Percentiles rank a stretch among this genome's conserved stretches.
These are phyloP conservation scores for Heterodera schachtii DNA, from an alignment of 1,140 invertebrate species.

Conservation along the genomic window DNA sequence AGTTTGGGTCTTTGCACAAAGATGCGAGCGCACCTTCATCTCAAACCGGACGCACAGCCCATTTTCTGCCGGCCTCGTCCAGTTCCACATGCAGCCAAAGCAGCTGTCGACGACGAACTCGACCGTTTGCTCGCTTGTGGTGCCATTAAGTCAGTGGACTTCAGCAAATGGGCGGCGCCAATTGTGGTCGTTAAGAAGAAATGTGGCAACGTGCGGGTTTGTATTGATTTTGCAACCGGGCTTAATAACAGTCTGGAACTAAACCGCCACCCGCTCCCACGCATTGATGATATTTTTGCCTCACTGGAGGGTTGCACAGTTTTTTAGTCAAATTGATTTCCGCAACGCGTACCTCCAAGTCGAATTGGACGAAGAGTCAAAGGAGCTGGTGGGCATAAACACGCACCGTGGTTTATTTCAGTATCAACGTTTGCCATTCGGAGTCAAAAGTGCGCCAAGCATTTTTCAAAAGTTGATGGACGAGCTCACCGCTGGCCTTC, in stretches of 20 bases:
- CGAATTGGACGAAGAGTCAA: conserved; percentile 37
- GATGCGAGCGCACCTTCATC: conserved; percentile 39
- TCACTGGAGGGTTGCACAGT: conserved; percentile 4
- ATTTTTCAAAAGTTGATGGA: conserved; percentile 50
- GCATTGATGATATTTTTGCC: conserved; percentile 40
- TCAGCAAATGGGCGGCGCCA: conserved; percentile 66
- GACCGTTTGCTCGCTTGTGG: conserved; percentile 45
- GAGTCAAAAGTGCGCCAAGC: conserved; percentile 38
- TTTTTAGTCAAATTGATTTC: conserved; percentile 47
- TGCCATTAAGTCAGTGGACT: conserved; percentile 55
- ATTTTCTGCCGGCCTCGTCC: conserved; percentile 47
- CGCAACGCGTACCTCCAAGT: conserved; percentile 47
- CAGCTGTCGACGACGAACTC: conserved; percentile 59
- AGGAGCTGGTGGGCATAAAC: conserved; percentile 37
- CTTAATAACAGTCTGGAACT: conserved; percentile 41
- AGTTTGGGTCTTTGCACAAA: conserved; percentile 43
- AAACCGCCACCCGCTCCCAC: conserved; percentile 46
- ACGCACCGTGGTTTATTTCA: conserved; percentile 20
- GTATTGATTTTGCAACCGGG: conserved; percentile 57
- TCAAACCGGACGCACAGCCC: conserved; percentile 40
- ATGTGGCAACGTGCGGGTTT: conserved; percentile 57
- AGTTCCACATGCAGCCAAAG: conserved; percentile 54
- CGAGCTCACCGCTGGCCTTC: conserved; percentile 8
- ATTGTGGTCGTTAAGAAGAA: conserved; percentile 18
- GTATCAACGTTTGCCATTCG: conserved; percentile 38